phyloP scores from a whole-genome alignment of 2,797 vertebrate species.

The Betta splendens region DNA sequence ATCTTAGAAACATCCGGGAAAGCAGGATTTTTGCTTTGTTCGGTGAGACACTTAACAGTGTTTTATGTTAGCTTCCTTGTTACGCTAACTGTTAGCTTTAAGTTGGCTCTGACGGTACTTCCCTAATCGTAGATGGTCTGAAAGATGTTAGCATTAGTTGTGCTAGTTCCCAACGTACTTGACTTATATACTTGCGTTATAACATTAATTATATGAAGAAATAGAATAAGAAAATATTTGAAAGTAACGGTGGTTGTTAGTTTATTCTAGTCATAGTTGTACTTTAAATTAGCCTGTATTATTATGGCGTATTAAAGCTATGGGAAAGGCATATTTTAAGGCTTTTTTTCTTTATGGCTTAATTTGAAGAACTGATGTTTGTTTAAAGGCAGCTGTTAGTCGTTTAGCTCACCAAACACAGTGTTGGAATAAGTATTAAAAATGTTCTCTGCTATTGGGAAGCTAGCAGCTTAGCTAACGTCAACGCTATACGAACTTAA shows the following conservation, averaged over 20 bases:
- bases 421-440: no score
- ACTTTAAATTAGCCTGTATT: background rate
- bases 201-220: no score
- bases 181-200: no score
- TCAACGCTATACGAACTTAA: background rate
- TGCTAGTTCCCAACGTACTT: background rate
- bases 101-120: slow-evolving; percentile 47
- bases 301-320: no score
- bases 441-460: background rate
- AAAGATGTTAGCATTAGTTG: background rate
- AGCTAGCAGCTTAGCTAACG: background rate
- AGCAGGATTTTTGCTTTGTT: background rate
- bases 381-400: no score
- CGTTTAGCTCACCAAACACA: no score
- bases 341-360: no score
- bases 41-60: background rate
- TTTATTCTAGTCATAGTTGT: rapidly evolving
- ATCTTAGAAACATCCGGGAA: rapidly evolving
- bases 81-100: slow-evolving; percentile 48
- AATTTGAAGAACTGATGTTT: no score
- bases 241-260: no score
- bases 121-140: background rate
- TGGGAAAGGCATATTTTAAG: no score
- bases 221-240: no score
- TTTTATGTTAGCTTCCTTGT: slow-evolving; percentile 15